phyloP scores from a whole-genome alignment of 2,113 vertebrate species.

The Synchiropus splendidus region DNA sequence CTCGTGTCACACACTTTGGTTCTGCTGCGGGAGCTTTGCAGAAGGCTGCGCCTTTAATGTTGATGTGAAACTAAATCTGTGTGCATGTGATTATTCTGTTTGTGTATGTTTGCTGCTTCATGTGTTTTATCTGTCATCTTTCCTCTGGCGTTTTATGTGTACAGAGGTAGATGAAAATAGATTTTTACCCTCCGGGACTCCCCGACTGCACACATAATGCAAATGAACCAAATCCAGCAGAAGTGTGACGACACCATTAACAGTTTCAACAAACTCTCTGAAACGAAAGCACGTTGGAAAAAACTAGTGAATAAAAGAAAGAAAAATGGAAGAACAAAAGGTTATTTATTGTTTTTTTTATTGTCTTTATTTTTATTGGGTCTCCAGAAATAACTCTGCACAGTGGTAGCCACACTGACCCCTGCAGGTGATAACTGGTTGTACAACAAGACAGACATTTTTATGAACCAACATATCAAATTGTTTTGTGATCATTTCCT shows the following conservation, averaged over 20 bases:
- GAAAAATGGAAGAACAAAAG: background rate
- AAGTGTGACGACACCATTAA: conserved; percentile 15
- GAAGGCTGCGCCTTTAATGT: conserved; percentile 2
- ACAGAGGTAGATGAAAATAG: conserved; percentile 10
- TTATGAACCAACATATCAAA: background rate
- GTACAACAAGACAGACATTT: too few species aligned
- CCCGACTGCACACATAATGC: conserved; percentile 17
- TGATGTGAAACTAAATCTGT: conserved; percentile 2
- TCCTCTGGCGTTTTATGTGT: conserved; percentile 16
- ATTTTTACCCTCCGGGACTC: conserved; percentile 4
- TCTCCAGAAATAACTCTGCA: too few species aligned
- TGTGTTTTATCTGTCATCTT: conserved; percentile 9
- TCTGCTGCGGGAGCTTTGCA: too few species aligned
- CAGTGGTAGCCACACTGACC: too few species aligned
- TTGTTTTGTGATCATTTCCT: too few species aligned
- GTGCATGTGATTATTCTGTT: background rate
- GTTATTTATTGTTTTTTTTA: too few species aligned
- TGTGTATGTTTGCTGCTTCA: conserved; percentile 4
- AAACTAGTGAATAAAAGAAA: background rate
- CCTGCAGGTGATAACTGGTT: too few species aligned
- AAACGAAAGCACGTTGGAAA: background rate
- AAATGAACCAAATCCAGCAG: conserved; percentile 22
- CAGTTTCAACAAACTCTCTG: conserved; percentile 1
- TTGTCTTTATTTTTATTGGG: too few species aligned
- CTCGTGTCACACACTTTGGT: too few species aligned